These are phyloP conservation scores for Sinosuthora webbiana DNA, from an alignment of 2,113 vertebrate genomes.

Conservation along the genomic window DNA sequence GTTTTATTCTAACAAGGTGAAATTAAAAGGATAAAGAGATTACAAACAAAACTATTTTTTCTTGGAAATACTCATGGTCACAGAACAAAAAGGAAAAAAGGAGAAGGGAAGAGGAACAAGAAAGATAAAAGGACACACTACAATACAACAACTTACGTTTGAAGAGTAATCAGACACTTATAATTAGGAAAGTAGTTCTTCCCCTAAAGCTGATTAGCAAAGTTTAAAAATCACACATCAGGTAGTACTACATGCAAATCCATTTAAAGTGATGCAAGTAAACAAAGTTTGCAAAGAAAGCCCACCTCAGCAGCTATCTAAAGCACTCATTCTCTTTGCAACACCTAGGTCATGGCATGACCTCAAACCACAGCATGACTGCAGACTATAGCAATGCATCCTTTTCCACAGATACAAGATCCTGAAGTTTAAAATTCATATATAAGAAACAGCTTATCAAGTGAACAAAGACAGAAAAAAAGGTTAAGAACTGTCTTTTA, in stretches of 20 bases:
- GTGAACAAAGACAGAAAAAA: background rate
- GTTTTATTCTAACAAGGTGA: constrained; percentile 32
- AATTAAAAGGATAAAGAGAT: constrained; percentile 7
- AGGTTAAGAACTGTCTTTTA: background rate
- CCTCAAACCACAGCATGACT: background rate
- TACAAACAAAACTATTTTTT: constrained; percentile 26
- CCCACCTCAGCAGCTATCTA: background rate
- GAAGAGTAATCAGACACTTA: constrained; percentile 11
- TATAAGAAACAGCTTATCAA: background rate
- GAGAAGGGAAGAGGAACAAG: background rate
- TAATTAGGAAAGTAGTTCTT: background rate
- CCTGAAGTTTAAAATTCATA: background rate
- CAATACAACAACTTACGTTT: background rate
- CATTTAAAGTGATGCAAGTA: background rate
- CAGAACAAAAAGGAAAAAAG: background rate
- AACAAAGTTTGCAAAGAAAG: background rate
- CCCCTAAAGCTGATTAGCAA: background rate
- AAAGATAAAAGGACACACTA: background rate
- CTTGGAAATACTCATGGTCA: background rate
- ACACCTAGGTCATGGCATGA: background rate
- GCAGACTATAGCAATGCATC: background rate
- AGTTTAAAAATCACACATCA: constrained; percentile 1
- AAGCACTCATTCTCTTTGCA: background rate
- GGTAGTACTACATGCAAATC: background rate
- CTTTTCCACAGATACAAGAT: background rate